Evolutionary conservation across 2,888 invertebrate species (phyloP), one percentile per base, ranked within the genome.

Genomic region (Hemaris fuciformis): DNA sequence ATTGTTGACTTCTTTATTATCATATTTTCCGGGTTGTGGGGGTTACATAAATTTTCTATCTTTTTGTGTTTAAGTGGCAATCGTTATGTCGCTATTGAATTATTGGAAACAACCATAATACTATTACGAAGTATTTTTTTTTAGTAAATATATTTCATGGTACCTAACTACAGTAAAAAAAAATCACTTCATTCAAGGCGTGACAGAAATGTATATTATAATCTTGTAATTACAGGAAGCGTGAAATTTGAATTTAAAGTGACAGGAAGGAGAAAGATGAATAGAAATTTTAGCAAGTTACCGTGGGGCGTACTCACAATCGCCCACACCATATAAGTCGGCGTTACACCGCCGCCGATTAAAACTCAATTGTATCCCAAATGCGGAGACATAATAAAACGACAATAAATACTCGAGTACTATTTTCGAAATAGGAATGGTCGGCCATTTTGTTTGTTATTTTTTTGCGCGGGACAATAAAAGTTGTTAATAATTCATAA

Each of bases 401-500:
- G 74, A 79, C 80, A 83, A 84, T 84, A 88, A 85, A 86, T 59
- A 77, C 79, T 75, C 74, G 77, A 81, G 77, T 77, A 80, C 88
- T 89, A 89, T 88, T 88, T 87, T 85, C 85, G 72, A 87, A 90
- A 89, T 90, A 91, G 90, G 89, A 83, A 81, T 78, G 79, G 79
- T 72, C 74, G 68, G 73, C 75, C 72, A 76, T 82, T 81, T 84
- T 81, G 79, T 80, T 77, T 80, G 71, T 66, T 76, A 79, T 85
- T 89, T 89, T n/a, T 89, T 88, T 85, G 81, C 80, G 73, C 71
- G 74, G 76, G 80, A 90, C 91, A 91, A 91, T 91, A 91, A 89
- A 89, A 85, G 83, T 82, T 82, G 66, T 90, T 81, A 90, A 91
- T 91, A 90, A 91, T 91, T 90, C 90, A 91, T 91, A 90, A 88